Evolutionary conservation across 2,113 vertebrate species (phyloP), one percentile per base, ranked within the genome.

Genomic region (Eulemur macaco): DNA sequence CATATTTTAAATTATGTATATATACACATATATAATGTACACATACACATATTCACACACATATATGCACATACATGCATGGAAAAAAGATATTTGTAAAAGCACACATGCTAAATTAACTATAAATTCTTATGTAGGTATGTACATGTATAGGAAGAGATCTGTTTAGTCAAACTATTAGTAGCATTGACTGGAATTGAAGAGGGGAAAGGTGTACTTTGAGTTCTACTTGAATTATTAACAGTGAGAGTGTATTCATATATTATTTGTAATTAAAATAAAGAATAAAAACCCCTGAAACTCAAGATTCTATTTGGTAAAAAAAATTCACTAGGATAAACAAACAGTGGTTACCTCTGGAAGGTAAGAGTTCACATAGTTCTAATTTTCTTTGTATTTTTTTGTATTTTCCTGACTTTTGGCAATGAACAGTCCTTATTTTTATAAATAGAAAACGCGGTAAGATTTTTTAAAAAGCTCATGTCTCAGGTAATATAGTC

Each of bases 341-440:
- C 6, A 91, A 86, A 34, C 73, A 86, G 0, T 82, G 4, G 25
- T 86, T 87, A 27, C 96, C 31, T 91, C 66, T 89, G 64, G 39
- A 91, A 78, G 58, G 20, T 58, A 90, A 66, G 45, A 86, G 34
- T 80, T 52, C n/a, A 15, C 5, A 74, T 21, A 91, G 27, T 93
- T 93, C 34, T 93, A 82, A 42, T 76, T 93, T 89, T 82, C 8
- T 85, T 77, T 91, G 45, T 52, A 60, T 84, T 89, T 96, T 93
- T 93, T 60, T 78, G 17, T 42, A 25, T 78, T 85, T 91, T 18
- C 64, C 42, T 76, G 63, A 74, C 29, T 89, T 91, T 95, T 64
- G 89, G 18, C 54, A 89, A 50, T 52, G 52, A 97, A 64, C 39
- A 89, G 85, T 15, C 47, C 18, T 96, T 82, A 37, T 56, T 90